These are phyloP conservation scores for Leptinotarsa lineolata DNA, from an alignment of 1,140 invertebrate genomes.

Conservation along the genomic window DNA sequence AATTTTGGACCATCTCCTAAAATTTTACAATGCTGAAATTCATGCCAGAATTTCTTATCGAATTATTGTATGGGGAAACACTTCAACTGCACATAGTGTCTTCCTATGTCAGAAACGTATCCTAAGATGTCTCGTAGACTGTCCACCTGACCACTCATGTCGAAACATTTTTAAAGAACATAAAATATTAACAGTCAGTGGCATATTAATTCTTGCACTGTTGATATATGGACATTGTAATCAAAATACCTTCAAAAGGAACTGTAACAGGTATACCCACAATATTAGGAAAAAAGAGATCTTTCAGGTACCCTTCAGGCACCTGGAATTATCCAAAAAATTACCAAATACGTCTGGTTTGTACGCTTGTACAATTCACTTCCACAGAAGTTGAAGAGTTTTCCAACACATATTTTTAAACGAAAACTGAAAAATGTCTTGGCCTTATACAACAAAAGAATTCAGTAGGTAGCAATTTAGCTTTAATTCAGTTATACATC, in stretches of 20 bases:
- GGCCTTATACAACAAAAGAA: slow-evolving; percentile 1
- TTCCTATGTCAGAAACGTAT: too few relatives aligned
- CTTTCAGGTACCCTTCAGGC: slow-evolving; percentile 9
- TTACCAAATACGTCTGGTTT: slow-evolving; percentile 6
- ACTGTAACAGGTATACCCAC: neutral
- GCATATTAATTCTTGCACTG: slow-evolving; percentile 10
- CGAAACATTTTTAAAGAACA: too few relatives aligned
- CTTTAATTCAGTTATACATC: neutral
- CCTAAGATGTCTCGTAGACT: too few relatives aligned
- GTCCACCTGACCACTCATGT: too few relatives aligned
- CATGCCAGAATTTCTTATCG: neutral
- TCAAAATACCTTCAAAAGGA: slow-evolving; percentile 6
- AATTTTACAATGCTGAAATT: slow-evolving; percentile 13
- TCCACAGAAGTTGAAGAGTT: slow-evolving; percentile 9
- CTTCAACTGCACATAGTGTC: too few relatives aligned
- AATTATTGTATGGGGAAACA: slow-evolving; percentile 1
- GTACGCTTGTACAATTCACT: too few relatives aligned
- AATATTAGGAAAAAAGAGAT: slow-evolving; percentile 7
- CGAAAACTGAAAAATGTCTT: neutral
- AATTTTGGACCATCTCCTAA: too few relatives aligned
- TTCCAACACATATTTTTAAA: slow-evolving; percentile 14
- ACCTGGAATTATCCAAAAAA: slow-evolving; percentile 15
- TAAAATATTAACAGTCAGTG: slow-evolving; percentile 4
- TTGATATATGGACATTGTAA: slow-evolving; percentile 11
- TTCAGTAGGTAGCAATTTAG: slow-evolving; percentile 8